Conservation (phyloP, 2,888 invertebrate genomes). For the Oxytorus armatus region DNA sequence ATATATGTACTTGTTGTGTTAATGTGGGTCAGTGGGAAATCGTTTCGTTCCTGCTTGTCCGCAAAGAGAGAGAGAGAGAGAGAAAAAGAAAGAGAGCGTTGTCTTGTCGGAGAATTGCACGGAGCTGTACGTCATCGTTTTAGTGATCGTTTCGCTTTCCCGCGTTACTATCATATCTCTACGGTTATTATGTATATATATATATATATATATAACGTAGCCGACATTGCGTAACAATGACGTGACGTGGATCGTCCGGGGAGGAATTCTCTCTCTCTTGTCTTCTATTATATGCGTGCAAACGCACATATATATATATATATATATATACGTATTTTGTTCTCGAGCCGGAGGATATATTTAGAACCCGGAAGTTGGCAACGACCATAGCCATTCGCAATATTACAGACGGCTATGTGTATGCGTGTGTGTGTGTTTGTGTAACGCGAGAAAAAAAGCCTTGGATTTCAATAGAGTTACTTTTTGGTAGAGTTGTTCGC, state of each 20-base stretch:
- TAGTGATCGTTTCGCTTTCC: constrained; percentile 62
- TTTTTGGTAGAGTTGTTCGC: too few species aligned
- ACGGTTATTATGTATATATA: constrained; percentile 16
- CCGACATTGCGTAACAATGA: constrained; percentile 50
- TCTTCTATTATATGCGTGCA: not conserved
- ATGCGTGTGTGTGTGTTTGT: constrained; percentile 3
- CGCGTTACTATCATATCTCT: constrained; percentile 43
- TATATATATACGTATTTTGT: constrained; percentile 17
- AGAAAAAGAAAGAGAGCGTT: constrained; percentile 42
- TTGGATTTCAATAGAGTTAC: too few species aligned
- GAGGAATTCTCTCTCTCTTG: constrained; percentile 32
- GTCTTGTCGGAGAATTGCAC: constrained; percentile 64
- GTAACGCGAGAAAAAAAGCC: too few species aligned
- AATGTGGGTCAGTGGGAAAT: constrained; percentile 83
- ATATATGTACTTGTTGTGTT: constrained; percentile 59
- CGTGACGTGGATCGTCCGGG: constrained; percentile 53
- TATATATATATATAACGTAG: constrained; percentile 7
- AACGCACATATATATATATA: constrained; percentile 7
- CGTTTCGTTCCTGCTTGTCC: constrained; percentile 77
- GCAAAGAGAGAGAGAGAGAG: constrained; percentile 30
- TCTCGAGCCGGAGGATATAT: constrained; percentile 43
- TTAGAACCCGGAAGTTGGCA: constrained; percentile 59
- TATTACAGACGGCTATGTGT: not conserved
- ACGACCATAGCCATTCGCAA: constrained; percentile 1
- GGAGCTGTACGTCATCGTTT: constrained; percentile 63